Base-by-base conservation (phyloP, 2,888 invertebrate species). In the Actias luna region DNA sequence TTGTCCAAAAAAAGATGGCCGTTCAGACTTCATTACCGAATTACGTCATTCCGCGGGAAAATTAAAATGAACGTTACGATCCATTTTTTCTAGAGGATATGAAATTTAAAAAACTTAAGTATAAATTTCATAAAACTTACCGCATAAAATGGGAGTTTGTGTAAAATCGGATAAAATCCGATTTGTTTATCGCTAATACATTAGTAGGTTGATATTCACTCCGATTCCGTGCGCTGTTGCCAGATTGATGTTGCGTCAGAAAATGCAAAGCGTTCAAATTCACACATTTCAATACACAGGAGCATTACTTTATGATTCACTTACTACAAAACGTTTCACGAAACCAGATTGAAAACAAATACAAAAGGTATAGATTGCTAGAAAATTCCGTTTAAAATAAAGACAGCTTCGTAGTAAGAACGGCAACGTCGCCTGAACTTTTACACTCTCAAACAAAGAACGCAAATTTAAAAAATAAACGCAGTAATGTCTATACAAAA, bases 191-290 rank as follows among this genome's bases (percentile, higher is more conserved):
- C 76, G 74, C 68, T 82, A 88, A 85, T 79, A 83, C 91, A 91
- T 91, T 74, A 78, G 87, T 74, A 78, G 75, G 67, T 69, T 74
- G 67, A 72, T 50, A 76, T 83, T 91, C 84, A 92, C 72, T 86
- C 85, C 71, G 82, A 88, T 73, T 85, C 83, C 74, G 80, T 72
- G 88, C 90, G 85, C 81, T 88, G 92, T 91, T 92, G 92, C 90
- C 92, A 90, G 85, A 84, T 87, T 76, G 89, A 78, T 85, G 87
- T 92, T 92, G 92, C 92, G 86, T 92, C 92, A 92, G 92, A 91
- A 76, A 88, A 68, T 84, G 77, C 76, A 80, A 75, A 87, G 72
- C 82, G 86, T 87, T 89, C 88, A 85, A 82, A 84, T 73, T 74
- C 78, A 87, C 80, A 84, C 91, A 91, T 91, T 88, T 89, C 91